A percentile compares a stretch with the other conserved stretches of the same genome.
These are phyloP conservation scores for Gobiocypris rarus DNA, from an alignment of 2,113 vertebrate species.

Conservation along the genomic window DNA sequence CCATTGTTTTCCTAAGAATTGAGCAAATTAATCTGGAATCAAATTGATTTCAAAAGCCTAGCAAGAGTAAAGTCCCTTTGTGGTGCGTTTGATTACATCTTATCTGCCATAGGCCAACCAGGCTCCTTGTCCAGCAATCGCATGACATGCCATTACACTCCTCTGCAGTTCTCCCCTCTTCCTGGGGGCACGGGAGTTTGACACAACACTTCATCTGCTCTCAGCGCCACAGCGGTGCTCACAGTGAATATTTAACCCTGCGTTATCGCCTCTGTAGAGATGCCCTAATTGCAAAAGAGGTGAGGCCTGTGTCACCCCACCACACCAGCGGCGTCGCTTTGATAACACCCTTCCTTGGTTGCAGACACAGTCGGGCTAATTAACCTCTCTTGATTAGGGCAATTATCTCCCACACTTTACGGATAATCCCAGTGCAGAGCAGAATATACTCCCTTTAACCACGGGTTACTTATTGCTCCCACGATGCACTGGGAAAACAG, in stretches of 20 bases:
- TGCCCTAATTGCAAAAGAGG: conserved; percentile 70
- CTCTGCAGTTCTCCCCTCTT: background rate
- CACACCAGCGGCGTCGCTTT: conserved; percentile 64
- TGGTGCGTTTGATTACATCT: background rate
- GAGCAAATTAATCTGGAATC: background rate
- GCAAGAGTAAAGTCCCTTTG: background rate
- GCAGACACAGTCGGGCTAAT: conserved; percentile 70
- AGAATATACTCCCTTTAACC: conserved; percentile 52
- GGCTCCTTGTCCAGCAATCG: conserved; percentile 27
- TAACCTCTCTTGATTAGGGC: conserved; percentile 81
- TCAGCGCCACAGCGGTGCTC: conserved; percentile 28
- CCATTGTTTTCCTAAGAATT: background rate
- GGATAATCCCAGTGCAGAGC: conserved; percentile 66
- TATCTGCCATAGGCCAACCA: background rate
- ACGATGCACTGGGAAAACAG: background rate
- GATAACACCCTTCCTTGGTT: conserved; percentile 65
- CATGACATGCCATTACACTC: conserved; percentile 16
- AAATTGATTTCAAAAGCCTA: background rate
- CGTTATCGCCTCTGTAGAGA: conserved; percentile 60
- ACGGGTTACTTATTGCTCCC: conserved; percentile 19
- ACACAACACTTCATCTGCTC: conserved; percentile 30
- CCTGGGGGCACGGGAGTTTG: conserved; percentile 21
- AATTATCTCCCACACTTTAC: conserved; percentile 82
- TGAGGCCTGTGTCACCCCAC: conserved; percentile 65
- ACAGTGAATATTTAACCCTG: conserved; percentile 66